Conservation (phyloP, 1,140 invertebrate species). For the Drosophila eugracilis region DNA sequence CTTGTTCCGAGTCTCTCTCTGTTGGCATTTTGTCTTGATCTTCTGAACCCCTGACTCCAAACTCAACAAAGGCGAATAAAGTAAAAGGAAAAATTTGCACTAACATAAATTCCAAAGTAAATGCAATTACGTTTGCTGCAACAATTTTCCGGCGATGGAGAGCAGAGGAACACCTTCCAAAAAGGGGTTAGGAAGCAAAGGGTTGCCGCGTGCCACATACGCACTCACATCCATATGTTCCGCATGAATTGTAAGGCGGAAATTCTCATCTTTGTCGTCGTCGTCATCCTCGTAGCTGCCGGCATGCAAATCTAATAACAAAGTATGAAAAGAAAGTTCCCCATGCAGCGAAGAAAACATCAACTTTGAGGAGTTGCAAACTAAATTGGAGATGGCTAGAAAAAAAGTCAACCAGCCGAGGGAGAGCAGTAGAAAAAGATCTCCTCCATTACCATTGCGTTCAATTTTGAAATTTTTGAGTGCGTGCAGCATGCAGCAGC, state of each 20-base stretch:
- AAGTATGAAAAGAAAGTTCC: slow-evolving; percentile 57
- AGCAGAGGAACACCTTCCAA: slow-evolving; percentile 1
- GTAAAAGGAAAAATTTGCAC: slow-evolving; percentile 39
- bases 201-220: slow-evolving; percentile 16
- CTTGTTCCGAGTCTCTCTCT: background rate
- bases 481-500: slow-evolving; percentile 37
- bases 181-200: background rate
- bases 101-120: slow-evolving; percentile 72
- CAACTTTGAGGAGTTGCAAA: slow-evolving; percentile 47
- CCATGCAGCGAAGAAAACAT: slow-evolving; percentile 48
- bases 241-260: slow-evolving; percentile 46
- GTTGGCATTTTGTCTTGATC: background rate
- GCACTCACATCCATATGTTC: slow-evolving; percentile 36
- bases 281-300: slow-evolving; percentile 35
- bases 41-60: background rate
- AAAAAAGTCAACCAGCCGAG: background rate
- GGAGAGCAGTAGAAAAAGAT: background rate
- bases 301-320: slow-evolving; percentile 74
- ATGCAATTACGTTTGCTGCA: slow-evolving; percentile 76
- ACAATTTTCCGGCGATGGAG: slow-evolving; percentile 32
- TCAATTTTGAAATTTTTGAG: slow-evolving; percentile 59
- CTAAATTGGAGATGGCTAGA: slow-evolving; percentile 38
- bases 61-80: slow-evolving; percentile 22
- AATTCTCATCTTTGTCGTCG: slow-evolving; percentile 41
- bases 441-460: slow-evolving; percentile 30